Evolutionary conservation across 1,140 invertebrate species (phyloP), one percentile per base, ranked within the genome.

Genomic region (Lysiphlebus fabarum): DNA sequence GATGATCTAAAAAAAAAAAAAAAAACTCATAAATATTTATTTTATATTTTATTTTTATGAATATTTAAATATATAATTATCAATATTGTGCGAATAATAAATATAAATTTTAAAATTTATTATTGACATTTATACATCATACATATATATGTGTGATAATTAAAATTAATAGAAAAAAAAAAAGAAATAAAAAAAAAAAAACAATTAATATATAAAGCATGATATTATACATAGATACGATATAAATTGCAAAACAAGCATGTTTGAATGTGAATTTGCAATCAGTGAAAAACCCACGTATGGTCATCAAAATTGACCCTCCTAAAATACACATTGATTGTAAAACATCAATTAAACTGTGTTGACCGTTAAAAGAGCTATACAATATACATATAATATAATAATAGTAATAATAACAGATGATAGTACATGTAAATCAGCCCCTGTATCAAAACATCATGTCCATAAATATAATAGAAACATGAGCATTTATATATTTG

Each of bases 331-430:
- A 58, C 56, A 58, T 58, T 42, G 58, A 59, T 59, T 43, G 50
- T 59, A 59, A 51, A 59, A 59, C 58, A 59, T 59, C 58, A 59
- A 59, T 59, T 59, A 59, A 59, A 59, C 33, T 38, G 36, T 51
- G 51, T 48, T 42, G 34, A 45, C 41, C 38, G 45, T 45, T 41
- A 26, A 36, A 43, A 33, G 50, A 11, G 49, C 11, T 34, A n/a
- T 7, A 49, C 11, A 8, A 49, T 8, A 49, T 34, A 10, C 6
- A 33, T 14, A n/a, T n/a, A n/a, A n/a, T n/a, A n/a, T n/a, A n/a
- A n/a, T n/a, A n/a, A n/a, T n/a, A n/a, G n/a, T n/a, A n/a, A n/a
- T n/a, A n/a, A n/a, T 26, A 26, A 26, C 17, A 26, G 1, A 26
- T 1, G 17, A 26, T 26, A 26, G 17, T 26, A 26, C 17, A 26